phyloP scores from a whole-genome alignment of 2,797 vertebrate genomes.

The Lates japonicus region DNA sequence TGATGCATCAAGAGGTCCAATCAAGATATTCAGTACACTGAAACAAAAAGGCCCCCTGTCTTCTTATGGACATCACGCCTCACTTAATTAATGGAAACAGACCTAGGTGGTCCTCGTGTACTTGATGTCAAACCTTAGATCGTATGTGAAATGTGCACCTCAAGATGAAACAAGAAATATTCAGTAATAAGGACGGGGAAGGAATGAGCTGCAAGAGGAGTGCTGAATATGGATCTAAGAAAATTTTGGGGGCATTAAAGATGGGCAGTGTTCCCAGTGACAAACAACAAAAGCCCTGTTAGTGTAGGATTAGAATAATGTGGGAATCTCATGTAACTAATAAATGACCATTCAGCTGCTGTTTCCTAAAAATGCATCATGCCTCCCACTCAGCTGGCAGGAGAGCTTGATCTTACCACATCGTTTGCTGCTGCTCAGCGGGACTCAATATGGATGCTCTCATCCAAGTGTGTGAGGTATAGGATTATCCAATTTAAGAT shows the following conservation, averaged over 20 bases:
- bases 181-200: slow-evolving; percentile 29
- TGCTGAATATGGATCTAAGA: not conserved
- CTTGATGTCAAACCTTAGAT: slow-evolving; percentile 54
- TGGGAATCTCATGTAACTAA: slow-evolving; percentile 45
- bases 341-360: slow-evolving; percentile 60
- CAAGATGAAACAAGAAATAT: slow-evolving; percentile 37
- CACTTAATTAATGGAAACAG: slow-evolving; percentile 63
- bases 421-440: slow-evolving; percentile 27
- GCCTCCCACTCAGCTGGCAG: slow-evolving; percentile 58
- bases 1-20: slow-evolving; percentile 74
- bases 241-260: slow-evolving; percentile 3
- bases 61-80: slow-evolving; percentile 35
- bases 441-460: slow-evolving; percentile 30
- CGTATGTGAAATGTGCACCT: slow-evolving; percentile 34
- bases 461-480: slow-evolving; percentile 40
- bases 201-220: not conserved
- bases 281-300: slow-evolving; percentile 38
- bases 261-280: slow-evolving; percentile 7
- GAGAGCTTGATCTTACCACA: slow-evolving; percentile 35
- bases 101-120: slow-evolving; percentile 48
- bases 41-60: slow-evolving; percentile 59
- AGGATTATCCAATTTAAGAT: slow-evolving; percentile 64
- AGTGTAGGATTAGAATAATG: slow-evolving; percentile 47
- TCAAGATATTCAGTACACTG: slow-evolving; percentile 46
- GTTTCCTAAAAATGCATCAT: slow-evolving; percentile 52